Evolutionary conservation across 2,113 vertebrate genomes (phyloP).

Genomic region (Xyliphius kryptos): DNA sequence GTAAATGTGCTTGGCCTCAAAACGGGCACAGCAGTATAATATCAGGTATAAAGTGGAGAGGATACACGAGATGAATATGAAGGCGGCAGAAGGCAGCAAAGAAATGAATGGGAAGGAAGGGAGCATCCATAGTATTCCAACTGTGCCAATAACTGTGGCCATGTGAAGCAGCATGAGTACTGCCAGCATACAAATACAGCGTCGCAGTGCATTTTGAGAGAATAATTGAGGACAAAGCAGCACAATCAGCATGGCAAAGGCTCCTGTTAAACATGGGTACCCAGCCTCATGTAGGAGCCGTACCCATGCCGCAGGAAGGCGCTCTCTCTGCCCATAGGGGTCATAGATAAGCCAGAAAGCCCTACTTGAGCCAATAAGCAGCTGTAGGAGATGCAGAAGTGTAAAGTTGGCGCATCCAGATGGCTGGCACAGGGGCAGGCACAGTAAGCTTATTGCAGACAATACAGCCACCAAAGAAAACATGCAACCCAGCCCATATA

Average conservation of each 20-base stretch:
- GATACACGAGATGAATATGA: slow-evolving; percentile 66
- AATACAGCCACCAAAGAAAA: slow-evolving; percentile 69
- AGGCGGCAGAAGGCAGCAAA: slow-evolving; percentile 69
- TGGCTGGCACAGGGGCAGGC: slow-evolving; percentile 73
- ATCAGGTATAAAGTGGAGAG: slow-evolving; percentile 69
- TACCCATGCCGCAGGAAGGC: slow-evolving; percentile 58
- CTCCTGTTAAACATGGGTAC: slow-evolving; percentile 74
- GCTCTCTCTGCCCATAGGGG: slow-evolving; percentile 69
- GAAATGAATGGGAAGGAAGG: slow-evolving; percentile 59
- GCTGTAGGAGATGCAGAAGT: slow-evolving; percentile 68
- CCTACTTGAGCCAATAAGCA: slow-evolving; percentile 62
- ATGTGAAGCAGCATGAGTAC: slow-evolving; percentile 66
- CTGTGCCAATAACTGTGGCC: slow-evolving; percentile 62
- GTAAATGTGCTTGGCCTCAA: slow-evolving; percentile 67
- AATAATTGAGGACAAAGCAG: slow-evolving; percentile 67
- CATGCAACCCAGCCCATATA: slow-evolving; percentile 74
- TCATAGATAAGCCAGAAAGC: slow-evolving; percentile 76
- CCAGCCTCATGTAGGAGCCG: slow-evolving; percentile 70
- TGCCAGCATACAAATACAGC: slow-evolving; percentile 60
- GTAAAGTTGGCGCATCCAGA: slow-evolving; percentile 66
- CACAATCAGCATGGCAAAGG: slow-evolving; percentile 70
- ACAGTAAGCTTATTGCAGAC: slow-evolving; percentile 68
- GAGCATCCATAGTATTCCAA: slow-evolving; percentile 67
- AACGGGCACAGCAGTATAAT: slow-evolving; percentile 64
- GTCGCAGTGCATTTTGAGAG: slow-evolving; percentile 52